Conservation (phyloP, 1,140 invertebrate genomes). For the Lutraria rhynchaena region DNA sequence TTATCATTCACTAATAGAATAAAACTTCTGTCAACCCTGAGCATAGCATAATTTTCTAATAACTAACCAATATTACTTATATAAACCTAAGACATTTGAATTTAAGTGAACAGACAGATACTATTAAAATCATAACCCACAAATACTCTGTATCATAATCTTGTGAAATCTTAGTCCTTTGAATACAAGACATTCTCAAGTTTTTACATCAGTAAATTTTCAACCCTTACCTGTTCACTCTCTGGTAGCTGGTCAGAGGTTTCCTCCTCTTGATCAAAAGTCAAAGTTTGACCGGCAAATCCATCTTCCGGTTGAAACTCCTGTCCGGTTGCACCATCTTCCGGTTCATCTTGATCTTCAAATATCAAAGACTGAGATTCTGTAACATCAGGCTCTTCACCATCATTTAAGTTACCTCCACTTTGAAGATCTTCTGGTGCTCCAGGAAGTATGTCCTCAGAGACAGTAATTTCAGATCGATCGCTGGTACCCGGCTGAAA, state of each 20-base stretch:
- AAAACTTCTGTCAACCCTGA: too few relatives aligned
- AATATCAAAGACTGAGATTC: not conserved
- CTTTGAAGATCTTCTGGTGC: constrained; percentile 10
- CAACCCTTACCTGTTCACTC: not conserved
- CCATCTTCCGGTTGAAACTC: too few relatives aligned
- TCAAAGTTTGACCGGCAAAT: not conserved
- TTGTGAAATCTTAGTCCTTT: too few relatives aligned
- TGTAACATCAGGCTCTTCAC: constrained; percentile 1
- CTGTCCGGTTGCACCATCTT: too few relatives aligned
- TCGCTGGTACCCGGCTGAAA: constrained; percentile 20
- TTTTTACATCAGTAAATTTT: not conserved
- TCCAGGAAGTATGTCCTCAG: not conserved
- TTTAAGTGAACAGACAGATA: not conserved
- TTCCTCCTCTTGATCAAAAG: constrained; percentile 11
- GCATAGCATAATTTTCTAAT: too few relatives aligned
- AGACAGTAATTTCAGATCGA: not conserved
- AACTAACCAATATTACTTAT: too few relatives aligned
- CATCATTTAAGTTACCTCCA: not conserved
- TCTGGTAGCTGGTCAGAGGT: constrained; percentile 20
- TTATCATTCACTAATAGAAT: too few relatives aligned
- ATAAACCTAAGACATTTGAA: too few relatives aligned
- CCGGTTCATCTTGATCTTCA: constrained; percentile 8
- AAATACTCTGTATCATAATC: too few relatives aligned
- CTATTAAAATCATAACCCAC: not conserved
- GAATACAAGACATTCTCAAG: too few relatives aligned